phyloP scores from a whole-genome alignment of 2,113 vertebrate genomes.

The Muscicapa adusta region DNA sequence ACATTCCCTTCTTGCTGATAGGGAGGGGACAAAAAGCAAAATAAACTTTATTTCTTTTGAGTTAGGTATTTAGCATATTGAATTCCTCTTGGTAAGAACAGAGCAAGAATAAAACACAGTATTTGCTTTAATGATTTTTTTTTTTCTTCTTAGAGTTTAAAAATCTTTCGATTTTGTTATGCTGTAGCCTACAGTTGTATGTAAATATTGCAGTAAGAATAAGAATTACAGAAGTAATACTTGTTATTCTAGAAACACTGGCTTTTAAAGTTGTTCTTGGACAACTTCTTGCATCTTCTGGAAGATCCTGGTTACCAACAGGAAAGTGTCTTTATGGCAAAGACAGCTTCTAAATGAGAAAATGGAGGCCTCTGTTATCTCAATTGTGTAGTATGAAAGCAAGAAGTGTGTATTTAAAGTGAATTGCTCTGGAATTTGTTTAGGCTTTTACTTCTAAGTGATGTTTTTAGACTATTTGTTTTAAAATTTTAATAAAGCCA shows the following conservation, averaged over 20 bases:
- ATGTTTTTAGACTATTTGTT: not conserved
- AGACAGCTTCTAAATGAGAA: not conserved
- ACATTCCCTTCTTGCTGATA: not conserved
- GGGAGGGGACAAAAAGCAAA: accelerated
- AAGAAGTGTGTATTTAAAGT: not conserved
- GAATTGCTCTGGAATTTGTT: not conserved
- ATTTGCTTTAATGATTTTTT: not conserved
- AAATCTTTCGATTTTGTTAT: constrained; percentile 28
- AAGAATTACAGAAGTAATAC: constrained; percentile 9
- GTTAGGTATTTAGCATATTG: not conserved
- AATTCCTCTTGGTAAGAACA: not conserved
- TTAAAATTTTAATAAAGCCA: not conserved
- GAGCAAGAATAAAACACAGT: not conserved
- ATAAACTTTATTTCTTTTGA: not conserved
- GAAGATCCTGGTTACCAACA: not conserved
- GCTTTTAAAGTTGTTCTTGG: not conserved
- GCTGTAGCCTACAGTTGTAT: not conserved
- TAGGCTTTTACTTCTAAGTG: not conserved
- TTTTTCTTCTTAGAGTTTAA: not conserved
- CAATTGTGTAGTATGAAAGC: not conserved
- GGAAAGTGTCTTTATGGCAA: not conserved
- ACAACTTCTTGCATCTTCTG: not conserved
- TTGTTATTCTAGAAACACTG: not conserved
- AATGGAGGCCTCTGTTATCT: not conserved
- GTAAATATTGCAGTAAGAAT: constrained; percentile 20